A percentile compares a stretch with the other conserved stretches of the same genome.
phyloP scores from a whole-genome alignment of 2,797 vertebrate species.

The Lagocephalus sceleratus region DNA sequence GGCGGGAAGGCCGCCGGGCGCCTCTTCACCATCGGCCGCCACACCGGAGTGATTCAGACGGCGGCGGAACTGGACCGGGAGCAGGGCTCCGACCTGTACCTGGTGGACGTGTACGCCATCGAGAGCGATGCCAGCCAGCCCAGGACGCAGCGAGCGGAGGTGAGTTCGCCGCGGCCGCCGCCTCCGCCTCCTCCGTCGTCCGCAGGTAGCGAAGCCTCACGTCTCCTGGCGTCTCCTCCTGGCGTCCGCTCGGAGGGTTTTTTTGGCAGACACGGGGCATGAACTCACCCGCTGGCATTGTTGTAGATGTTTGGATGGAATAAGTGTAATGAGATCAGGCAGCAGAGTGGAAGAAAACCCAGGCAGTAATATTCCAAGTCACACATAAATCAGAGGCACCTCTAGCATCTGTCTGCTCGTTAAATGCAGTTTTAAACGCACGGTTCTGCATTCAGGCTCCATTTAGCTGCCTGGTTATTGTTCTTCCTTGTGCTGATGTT shows the following conservation, averaged over 20 bases:
- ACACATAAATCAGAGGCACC: constrained; percentile 55
- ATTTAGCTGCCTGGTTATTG: constrained; percentile 38
- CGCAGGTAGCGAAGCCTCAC: constrained; percentile 36
- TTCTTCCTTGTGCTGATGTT: constrained; percentile 45
- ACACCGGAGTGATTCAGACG: constrained; percentile 88
- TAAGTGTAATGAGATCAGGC: constrained; percentile 62
- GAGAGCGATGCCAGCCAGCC: constrained; percentile 86
- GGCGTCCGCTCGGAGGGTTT: constrained; percentile 33
- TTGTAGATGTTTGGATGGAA: constrained; percentile 61
- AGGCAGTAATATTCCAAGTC: constrained; percentile 45
- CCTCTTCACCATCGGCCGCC: constrained; percentile 93
- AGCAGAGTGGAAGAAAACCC: constrained; percentile 37
- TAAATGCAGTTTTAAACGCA: constrained; percentile 30
- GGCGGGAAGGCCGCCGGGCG: constrained; percentile 85
- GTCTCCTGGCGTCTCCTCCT: constrained; percentile 21
- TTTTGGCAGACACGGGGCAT: constrained; percentile 49
- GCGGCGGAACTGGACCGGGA: constrained; percentile 94
- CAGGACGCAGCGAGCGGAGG: constrained; percentile 91
- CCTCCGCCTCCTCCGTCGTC: constrained; percentile 28
- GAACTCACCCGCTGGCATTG: constrained; percentile 55
- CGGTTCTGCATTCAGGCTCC: constrained; percentile 42
- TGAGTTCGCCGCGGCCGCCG: constrained; percentile 65
- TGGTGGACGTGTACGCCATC: constrained; percentile 95
- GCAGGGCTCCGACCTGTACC: constrained; percentile 89
- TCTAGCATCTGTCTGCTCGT: constrained; percentile 47